Base-by-base conservation (phyloP, 2,113 vertebrate species). In the Harpagus bidentatus region DNA sequence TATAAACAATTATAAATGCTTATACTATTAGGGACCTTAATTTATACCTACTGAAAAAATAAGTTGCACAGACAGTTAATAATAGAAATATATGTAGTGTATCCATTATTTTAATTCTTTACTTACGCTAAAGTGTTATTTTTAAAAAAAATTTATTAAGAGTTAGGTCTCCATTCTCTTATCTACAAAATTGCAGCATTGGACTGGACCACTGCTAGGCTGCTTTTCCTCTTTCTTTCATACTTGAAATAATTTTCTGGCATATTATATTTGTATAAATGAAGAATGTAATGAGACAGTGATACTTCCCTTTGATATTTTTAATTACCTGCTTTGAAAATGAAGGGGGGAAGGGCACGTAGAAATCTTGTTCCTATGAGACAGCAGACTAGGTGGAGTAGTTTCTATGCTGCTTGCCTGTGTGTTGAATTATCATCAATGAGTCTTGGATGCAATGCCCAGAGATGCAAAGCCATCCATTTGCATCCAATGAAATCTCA, bases 191-290 rank as follows among this genome's bases (percentile, higher is more conserved):
- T 90, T 95, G 65, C 96, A 98, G 90, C 86, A 82, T 67, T 69
- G 21, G 66, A 71, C 86, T 89, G 66, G 84, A 94, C 25, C 5
- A 55, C 26, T 86, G 71, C 62, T 62, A 34, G 80, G n/a, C 47
- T 95, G 65, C 29, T 80, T 86, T 89, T 84, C 52, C 70, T 82
- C 55, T 83, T 95, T 90, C 70, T 92, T 66, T 66, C 66, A 78
- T 86, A 73, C 81, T 95, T 79, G 62, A 97, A 98, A 97, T 97
- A 95, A 97, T 97, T 97, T 93, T 96, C 94, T 97, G 86, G 32
- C 45, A 82, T 94, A 97, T 97, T 98, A 96, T 91, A 93, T 94
- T 97, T 53, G 48, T 94, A 97, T 94, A 97, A 97, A 97, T 88
- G 86, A 97, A 67, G 79, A 94, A 65, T 76, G 90, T 94, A 98